Base-by-base conservation (phyloP, 1,140 invertebrate species). In the Cydia amplana region DNA sequence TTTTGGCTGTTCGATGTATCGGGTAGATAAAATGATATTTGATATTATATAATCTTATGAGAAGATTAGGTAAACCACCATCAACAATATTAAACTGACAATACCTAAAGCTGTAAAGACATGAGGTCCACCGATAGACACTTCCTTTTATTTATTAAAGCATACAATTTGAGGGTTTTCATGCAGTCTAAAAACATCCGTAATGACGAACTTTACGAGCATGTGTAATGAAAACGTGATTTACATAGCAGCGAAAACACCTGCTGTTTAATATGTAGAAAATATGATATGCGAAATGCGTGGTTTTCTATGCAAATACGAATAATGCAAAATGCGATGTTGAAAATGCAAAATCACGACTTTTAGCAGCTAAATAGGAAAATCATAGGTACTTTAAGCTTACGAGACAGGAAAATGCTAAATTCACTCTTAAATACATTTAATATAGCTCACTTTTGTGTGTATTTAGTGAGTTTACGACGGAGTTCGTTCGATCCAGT, bases 401-500 rank as follows among this genome's bases (percentile, higher is more conserved):
- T 60, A 60, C 55, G 6, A 23, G 20, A 60, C n/a, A 23, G 6
- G 20, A 23, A 20, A 9, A 60, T 23, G 55, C 55, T 23, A 60
- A 60, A 60, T 9, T 60, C 55, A 3, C 55, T 20, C 55, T 60
- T 23, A 23, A 20, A 16, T 60, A 60, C n/a, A 20, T 4, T 23
- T 23, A 20, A 12, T 23, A 23, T 23, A 60, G 18, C 4, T 60
- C n/a, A 6, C 7, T 23, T 23, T 60, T 60, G 51, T 60, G 20
- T n/a, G 55, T 18, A 60, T n/a, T 20, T 23, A 12, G 55, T 23
- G 9, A 23, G 20, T 12, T 60, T 12, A 12, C n/a, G 20, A 6
- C 18, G 18, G 55, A 83, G 84, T 83, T 83, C 81, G 79, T 85
- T 85, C 86, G 87, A 88, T 83, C 85, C 86, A 87, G 81, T 87